These are phyloP conservation scores for Drosophila quinaria DNA, from an alignment of 2,888 invertebrate genomes.

Conservation along the genomic window DNA sequence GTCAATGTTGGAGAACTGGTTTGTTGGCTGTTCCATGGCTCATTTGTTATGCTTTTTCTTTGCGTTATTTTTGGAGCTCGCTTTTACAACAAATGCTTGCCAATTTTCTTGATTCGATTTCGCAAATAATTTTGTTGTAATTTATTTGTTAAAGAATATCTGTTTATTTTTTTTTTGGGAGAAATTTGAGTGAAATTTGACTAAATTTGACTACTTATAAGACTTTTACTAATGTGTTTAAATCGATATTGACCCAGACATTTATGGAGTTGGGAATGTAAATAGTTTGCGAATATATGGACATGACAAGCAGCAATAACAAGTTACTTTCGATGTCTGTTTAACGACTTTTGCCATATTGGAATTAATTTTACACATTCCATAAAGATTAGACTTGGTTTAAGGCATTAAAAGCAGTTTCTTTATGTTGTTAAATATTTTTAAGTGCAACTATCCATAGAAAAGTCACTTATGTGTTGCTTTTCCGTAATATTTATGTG, in stretches of 20 bases:
- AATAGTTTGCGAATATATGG: constrained; percentile 10
- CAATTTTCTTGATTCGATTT: constrained; percentile 59
- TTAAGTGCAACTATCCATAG: not conserved
- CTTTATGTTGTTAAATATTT: not conserved
- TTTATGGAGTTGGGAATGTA: constrained; percentile 9
- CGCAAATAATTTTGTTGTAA: constrained; percentile 10
- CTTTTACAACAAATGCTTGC: constrained; percentile 43
- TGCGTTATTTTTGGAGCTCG: constrained; percentile 25
- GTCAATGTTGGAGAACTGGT: constrained; percentile 55
- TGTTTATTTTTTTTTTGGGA: constrained; percentile 1
- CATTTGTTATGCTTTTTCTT: constrained; percentile 74
- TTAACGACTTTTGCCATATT: constrained; percentile 21
- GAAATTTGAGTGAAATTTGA: constrained; percentile 50
- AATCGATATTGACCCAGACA: constrained; percentile 18
- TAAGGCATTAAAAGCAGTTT: constrained; percentile 7
- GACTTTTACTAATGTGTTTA: constrained; percentile 25
- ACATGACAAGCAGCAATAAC: constrained; percentile 17
- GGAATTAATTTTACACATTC: constrained; percentile 2
- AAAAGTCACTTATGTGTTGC: not conserved
- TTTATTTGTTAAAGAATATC: constrained; percentile 29
- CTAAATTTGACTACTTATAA: constrained; percentile 16
- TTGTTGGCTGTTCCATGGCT: constrained; percentile 48
- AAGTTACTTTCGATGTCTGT: constrained; percentile 25
- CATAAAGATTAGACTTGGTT: constrained; percentile 1
- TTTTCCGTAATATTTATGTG: not conserved